Conservation (phyloP, 1,140 invertebrate species). For the Drosophila kepulauana region DNA sequence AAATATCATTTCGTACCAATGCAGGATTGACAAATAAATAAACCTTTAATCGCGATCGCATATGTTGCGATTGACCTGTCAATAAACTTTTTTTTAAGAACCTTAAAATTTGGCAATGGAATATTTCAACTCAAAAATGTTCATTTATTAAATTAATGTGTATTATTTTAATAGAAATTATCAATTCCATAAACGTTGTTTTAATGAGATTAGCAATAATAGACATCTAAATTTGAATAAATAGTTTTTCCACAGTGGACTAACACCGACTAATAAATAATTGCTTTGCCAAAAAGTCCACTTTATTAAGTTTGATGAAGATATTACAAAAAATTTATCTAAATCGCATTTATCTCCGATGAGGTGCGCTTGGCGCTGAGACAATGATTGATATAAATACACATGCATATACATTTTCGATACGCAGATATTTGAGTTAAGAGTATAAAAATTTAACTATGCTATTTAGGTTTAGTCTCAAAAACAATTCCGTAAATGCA, state of each 20-base stretch:
- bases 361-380: slow-evolving; percentile 54
- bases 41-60: too few species aligned
- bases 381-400: slow-evolving; percentile 47
- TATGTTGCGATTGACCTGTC: too few species aligned
- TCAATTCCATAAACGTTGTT: too few species aligned
- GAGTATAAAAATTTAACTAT: slow-evolving; percentile 52
- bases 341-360: slow-evolving; percentile 43
- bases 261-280: slow-evolving; percentile 19
- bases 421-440: slow-evolving; percentile 42
- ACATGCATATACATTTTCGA: slow-evolving; percentile 40
- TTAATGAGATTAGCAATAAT: neutral
- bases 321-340: slow-evolving; percentile 49
- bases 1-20: too few species aligned
- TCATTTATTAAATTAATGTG: too few species aligned
- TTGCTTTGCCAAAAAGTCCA: slow-evolving; percentile 43
- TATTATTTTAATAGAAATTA: too few species aligned
- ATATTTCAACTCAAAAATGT: too few species aligned
- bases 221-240: neutral
- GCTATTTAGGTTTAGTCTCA: slow-evolving; percentile 61
- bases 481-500: slow-evolving; percentile 58
- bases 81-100: too few species aligned
- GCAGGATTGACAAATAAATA: too few species aligned
- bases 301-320: slow-evolving; percentile 39
- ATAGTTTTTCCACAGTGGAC: neutral
- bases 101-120: too few species aligned